phyloP scores from a whole-genome alignment of 2,888 invertebrate genomes.

The Pegoplata infirma region DNA sequence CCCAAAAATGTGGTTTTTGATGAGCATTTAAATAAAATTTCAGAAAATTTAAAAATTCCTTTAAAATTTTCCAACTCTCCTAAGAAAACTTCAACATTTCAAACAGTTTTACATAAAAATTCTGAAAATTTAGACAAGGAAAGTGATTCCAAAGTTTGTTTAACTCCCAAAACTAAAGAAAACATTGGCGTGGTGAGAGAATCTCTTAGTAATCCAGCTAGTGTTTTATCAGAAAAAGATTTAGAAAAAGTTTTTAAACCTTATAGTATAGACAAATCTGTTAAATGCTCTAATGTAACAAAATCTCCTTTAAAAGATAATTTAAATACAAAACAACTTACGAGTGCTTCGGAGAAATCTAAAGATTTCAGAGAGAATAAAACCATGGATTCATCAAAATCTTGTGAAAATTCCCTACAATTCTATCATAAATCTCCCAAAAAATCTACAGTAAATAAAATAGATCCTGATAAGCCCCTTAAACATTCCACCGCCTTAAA shows the following conservation, averaged over 20 bases:
- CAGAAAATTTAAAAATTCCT: not conserved
- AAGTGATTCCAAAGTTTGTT: no score
- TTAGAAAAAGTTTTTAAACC: conserved; percentile 35
- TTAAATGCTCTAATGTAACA: not conserved
- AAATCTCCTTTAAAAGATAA: not conserved
- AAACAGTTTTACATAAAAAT: not conserved
- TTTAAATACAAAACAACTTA: not conserved
- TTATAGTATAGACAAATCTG: not conserved
- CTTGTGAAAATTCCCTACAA: not conserved
- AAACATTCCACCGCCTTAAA: conserved; percentile 64
- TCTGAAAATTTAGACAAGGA: not conserved
- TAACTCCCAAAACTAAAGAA: no score
- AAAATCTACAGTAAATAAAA: not conserved
- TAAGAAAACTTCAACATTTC: not conserved
- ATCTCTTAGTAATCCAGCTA: not conserved
- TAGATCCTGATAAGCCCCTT: not conserved
- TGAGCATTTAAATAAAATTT: not conserved
- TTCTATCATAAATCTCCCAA: not conserved
- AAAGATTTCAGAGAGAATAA: not conserved
- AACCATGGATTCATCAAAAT: not conserved
- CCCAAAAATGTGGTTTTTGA: not conserved
- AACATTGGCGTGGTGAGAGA: not conserved
- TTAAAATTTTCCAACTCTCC: not conserved
- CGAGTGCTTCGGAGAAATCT: not conserved
- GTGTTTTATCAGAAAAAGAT: conserved; percentile 6